phyloP scores from a whole-genome alignment of 2,113 vertebrate genomes.

The Steatornis caripensis region DNA sequence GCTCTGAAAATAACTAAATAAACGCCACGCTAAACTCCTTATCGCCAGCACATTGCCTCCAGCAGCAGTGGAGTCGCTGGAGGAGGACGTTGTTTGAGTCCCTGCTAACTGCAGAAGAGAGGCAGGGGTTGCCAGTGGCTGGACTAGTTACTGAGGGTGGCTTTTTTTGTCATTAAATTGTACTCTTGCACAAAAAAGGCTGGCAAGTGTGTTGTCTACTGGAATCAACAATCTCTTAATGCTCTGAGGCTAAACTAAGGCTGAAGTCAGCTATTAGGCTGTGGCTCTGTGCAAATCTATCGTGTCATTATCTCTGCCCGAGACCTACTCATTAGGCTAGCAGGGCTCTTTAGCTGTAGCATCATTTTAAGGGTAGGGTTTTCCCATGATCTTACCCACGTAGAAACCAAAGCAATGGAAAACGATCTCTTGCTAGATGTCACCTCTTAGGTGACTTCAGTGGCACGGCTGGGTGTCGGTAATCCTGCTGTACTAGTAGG shows the following conservation, averaged over 20 bases:
- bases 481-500: not conserved
- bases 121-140: not conserved
- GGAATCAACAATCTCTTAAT: not conserved
- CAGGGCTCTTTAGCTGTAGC: not conserved
- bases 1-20: constrained; percentile 17
- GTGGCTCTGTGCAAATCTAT: not conserved
- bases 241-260: not conserved
- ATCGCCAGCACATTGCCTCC: not conserved
- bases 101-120: not conserved
- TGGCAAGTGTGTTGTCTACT: not conserved
- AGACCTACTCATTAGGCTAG: not conserved
- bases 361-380: not conserved
- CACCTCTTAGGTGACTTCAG: not conserved
- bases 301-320: not conserved
- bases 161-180: not conserved
- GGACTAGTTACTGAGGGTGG: not conserved
- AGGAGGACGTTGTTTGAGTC: not conserved
- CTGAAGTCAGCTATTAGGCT: constrained; percentile 12
- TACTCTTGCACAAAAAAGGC: not conserved
- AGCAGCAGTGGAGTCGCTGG: constrained; percentile 45
- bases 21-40: not conserved
- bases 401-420: not conserved
- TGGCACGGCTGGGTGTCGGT: not conserved
- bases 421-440: not conserved
- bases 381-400: not conserved